phyloP scores from a whole-genome alignment of 2,888 invertebrate genomes.

The Petrolisthes cinctipes region DNA sequence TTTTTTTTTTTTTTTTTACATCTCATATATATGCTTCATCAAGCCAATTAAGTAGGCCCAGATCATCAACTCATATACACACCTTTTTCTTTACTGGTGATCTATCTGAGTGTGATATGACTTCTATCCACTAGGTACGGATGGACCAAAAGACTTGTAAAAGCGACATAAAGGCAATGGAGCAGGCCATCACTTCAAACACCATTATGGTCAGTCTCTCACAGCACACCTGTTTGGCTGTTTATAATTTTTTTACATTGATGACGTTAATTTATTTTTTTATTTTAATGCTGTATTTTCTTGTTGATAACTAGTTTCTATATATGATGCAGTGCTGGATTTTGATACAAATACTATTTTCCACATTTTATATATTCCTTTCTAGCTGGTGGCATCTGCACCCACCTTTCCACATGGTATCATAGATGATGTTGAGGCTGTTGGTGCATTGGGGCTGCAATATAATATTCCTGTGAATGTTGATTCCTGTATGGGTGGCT shows the following conservation, averaged over 20 bases:
- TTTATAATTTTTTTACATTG: background rate
- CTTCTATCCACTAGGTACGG: constrained; percentile 75
- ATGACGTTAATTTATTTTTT: background rate
- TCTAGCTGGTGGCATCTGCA: constrained; percentile 75
- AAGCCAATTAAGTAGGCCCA: background rate
- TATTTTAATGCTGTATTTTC: constrained; percentile 7
- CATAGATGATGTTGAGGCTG: constrained; percentile 89
- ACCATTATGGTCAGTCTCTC: constrained; percentile 86
- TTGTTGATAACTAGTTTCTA: background rate
- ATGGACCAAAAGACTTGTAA: constrained; percentile 81
- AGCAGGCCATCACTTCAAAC: constrained; percentile 84
- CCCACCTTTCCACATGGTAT: constrained; percentile 97
- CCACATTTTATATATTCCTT: no score
- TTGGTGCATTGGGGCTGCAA: constrained; percentile 79
- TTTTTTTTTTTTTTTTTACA: background rate
- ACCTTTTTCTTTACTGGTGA: no score
- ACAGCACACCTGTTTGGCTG: background rate
- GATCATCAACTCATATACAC: no score
- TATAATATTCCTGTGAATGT: constrained; percentile 95
- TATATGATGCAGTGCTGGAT: no score
- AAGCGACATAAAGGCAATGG: constrained; percentile 84
- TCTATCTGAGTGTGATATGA: no score
- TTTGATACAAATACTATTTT: no score
- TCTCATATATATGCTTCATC: background rate
- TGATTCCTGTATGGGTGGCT: constrained; percentile 97